Base-by-base conservation (phyloP, 2,113 vertebrate genomes). In the Sporophila hypoxantha region DNA sequence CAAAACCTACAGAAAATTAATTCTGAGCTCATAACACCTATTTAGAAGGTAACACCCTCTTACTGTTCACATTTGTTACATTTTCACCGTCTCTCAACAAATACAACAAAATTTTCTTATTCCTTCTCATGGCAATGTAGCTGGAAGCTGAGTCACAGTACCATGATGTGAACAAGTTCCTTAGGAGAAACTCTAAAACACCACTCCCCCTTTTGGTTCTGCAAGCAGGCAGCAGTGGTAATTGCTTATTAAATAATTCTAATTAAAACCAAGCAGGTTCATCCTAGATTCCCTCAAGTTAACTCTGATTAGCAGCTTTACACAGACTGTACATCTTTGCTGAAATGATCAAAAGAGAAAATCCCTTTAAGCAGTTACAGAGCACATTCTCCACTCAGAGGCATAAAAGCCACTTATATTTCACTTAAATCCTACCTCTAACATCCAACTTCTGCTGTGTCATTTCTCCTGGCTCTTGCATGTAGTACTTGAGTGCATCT, bases 291-390 rank as follows among this genome's bases (percentile, higher is more conserved):
- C 25, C 61, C 41, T 85, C 34, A 74, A 57, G 65, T 81, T 89
- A 74, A 32, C 29, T 65, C 50, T 41, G n/a, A 76, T 46, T 66
- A 75, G 25, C 78, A 59, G 41, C 37, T 83, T 86, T 71, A 67
- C 37, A 64, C 14, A 42, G 42, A 70, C 49, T 36, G 17, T 29
- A 76, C 36, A 29, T 52, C 49, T 86, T 53, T 19, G 36, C 57
- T 70, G 44, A 65, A 75, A 73, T 71, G 20, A 90, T 84, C 74
- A 78, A 39, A 88, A 84, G 49, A 49, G 30, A 88, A 94, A 94
- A 84, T 52, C 26, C 39, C 36, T 88, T 85, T 49, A 75, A 73
- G 52, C 34, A 82, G 76, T 47, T 47, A 17, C 17, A 52, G 86
- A 83, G 36, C n/a, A 60, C 41, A 70, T 64, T 66, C 55, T 52